Base-by-base conservation (phyloP, 2,888 invertebrate species). In the Falcaria lacertinaria region DNA sequence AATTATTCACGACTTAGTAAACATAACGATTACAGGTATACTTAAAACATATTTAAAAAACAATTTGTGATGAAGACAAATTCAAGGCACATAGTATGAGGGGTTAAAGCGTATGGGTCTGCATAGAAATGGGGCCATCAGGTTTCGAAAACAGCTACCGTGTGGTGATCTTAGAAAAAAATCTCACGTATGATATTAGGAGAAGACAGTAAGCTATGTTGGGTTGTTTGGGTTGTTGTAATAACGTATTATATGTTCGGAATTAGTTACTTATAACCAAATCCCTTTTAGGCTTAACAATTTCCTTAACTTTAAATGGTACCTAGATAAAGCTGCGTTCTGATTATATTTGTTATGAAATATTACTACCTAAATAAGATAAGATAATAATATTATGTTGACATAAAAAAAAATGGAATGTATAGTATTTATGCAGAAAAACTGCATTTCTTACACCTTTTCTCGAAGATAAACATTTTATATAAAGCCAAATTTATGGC, bases 61-160 rank as follows among this genome's bases (percentile, higher is more conserved):
- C 58, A 63, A 64, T 54, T 52, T 47, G 49, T 45, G 52, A 53
- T 58, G 60, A 66, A 51, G 54, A 65, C 58, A 67, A 76, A 86
- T 85, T 81, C 80, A 70, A 78, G 67, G 67, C 75, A 74, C 75
- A 81, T 69, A 25, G 72, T 65, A 65, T 60, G 50, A 67, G n/a
- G n/a, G n/a, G n/a, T n/a, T n/a, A n/a, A n/a, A n/a, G n/a, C 49
- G 61, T 60, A 69, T 63, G 48, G 58, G 60, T 58, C 64, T 55
- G 82, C 74, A 86, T 86, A 77, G 74, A 74, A 84, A 85, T 81
- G 69, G 69, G 64, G 54, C 60, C 60, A 76, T 78, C 75, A 79
- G 57, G 53, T 54, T 43, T 57, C 57, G 54, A 57, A 58, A 57
- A 67, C 57, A 60, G 86, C 87, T 87, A 85, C 87, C 68, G 87